phyloP scores from a whole-genome alignment of 2,888 invertebrate genomes.

The Cheiracanthium punctorium region DNA sequence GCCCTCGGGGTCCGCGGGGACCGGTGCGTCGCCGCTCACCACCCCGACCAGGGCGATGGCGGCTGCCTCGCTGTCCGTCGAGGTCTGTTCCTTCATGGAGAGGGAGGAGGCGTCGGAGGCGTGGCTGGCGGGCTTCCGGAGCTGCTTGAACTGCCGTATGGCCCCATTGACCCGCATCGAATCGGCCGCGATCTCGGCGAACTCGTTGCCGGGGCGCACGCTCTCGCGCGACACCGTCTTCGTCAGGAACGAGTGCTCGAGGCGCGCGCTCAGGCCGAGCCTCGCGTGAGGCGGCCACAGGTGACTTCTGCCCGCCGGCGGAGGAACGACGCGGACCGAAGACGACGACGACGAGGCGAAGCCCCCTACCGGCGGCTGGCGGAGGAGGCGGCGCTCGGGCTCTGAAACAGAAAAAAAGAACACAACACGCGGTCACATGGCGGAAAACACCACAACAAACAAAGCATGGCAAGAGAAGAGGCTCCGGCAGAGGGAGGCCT shows the following conservation, averaged over 20 bases:
- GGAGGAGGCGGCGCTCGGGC: slow-evolving; percentile 53
- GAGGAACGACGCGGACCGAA: slow-evolving; percentile 54
- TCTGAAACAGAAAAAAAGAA: slow-evolving; percentile 30
- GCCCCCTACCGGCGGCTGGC: slow-evolving; percentile 59
- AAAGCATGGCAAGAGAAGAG: too few relatives aligned
- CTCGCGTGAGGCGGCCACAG: slow-evolving; percentile 81
- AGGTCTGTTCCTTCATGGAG: slow-evolving; percentile 78
- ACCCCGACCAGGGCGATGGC: slow-evolving; percentile 68
- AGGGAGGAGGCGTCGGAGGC: slow-evolving; percentile 93
- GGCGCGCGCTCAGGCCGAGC: slow-evolving; percentile 75
- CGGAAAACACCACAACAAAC: too few relatives aligned
- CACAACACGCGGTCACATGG: neutral
- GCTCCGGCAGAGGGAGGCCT: too few relatives aligned
- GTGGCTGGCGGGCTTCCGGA: slow-evolving; percentile 96
- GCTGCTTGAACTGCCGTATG: slow-evolving; percentile 95
- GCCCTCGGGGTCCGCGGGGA: slow-evolving; percentile 20
- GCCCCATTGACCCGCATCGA: slow-evolving; percentile 96
- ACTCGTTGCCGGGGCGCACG: slow-evolving; percentile 83
- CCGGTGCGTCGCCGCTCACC: neutral
- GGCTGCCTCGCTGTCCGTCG: slow-evolving; percentile 66
- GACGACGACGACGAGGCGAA: slow-evolving; percentile 27
- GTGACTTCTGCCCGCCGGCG: slow-evolving; percentile 81
- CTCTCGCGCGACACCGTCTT: slow-evolving; percentile 90
- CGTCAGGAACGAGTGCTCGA: slow-evolving; percentile 79
- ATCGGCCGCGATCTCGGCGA: slow-evolving; percentile 96